Evolutionary conservation across 2,797 vertebrate species (phyloP), one percentile per base, ranked within the genome.

Genomic region (Pseudopleuronectes americanus): DNA sequence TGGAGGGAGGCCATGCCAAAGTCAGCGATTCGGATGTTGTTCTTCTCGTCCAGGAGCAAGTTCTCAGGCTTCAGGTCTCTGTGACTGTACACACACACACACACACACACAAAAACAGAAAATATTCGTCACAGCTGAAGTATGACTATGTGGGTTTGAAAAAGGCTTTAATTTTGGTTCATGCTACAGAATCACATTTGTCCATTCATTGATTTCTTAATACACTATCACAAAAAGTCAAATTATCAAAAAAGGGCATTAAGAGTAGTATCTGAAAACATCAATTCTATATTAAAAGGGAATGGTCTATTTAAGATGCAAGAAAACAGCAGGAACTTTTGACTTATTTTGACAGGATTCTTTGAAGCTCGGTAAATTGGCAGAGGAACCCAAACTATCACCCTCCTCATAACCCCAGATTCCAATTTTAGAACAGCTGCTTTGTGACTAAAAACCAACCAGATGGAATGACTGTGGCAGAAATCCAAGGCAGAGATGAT

Each of bases 1-100:
- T 97, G 96, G 85, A 97, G 94, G 73, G 96, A 97, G 28, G 96
- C 96, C 96, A 97, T 97, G 76, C 96, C 96, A 64, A 97, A 97
- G 92, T 97, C 96, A 55, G 96, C 96, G 0, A 97, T 97, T 33
- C 96, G 94, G 83, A 97, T 97, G 89, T 97, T 97, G 90, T 97
- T 97, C 78, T 96, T 97, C 87, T 97, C 96, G 71, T 97, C 96
- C 92, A 97, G 86, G 73, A 97, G 94, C 86, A 97, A 89, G 89
- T 97, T 97, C 90, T 97, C 96, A 0, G 96, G 96, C 91, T 97
- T 97, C 88, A 97, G 92, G 91, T 97, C 96, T 90, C 96, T 96
- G 93, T 97, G 96, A 91, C 96, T 97, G 88, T 33, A 81, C 47
- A 76, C 28, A 74, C 2, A 78, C 38, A 77, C 5, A 45, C 14